Base-by-base conservation (phyloP, 2,113 vertebrate genomes). In the Cacatua alba region DNA sequence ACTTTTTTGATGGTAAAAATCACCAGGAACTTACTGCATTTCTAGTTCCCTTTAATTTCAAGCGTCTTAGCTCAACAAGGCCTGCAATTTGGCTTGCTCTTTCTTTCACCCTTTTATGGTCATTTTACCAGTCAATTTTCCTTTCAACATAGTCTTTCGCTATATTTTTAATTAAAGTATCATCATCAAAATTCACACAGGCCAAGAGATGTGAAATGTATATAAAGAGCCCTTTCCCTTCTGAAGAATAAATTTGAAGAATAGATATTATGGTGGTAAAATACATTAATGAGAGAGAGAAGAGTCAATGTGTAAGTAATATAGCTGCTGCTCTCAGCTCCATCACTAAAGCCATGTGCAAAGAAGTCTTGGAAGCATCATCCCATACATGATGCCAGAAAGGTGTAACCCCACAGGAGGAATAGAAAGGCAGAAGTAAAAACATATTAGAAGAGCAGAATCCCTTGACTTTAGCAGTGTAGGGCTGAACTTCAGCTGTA, bases 131-230 rank as follows among this genome's bases (percentile, higher is more conserved):
- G 55, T 46, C 31, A 37, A 1, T 72, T 75, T 90, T 52, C 71
- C 41, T 90, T 57, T 52, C 41, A 65, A 69, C 11, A 43, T 1
- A 60, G 25, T 41, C 11, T 8, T 86, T 77, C 26, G 78, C 60
- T 70, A 23, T 41, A 43, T 81, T 89, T 91, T 84, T 78, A 81
- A 94, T 82, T 81, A 51, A 89, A 85, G 92, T 29, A 37, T 20
- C 60, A 37, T 15, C 16, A 70, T 70, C 70, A 83, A 59, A 81
- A 84, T 25, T 16, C 52, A 46, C 37, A 26, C 7, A 77, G 29
- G 49, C 2, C 13, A 88, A 89, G 51, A 70, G 6, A 59, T 3
- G 0, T 35, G 46, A 68, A 77, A 74, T 4, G 2, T 33, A 12
- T 52, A n/a, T 37, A 28, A 29, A n/a, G 37, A 25, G 31, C 59